Percentiles rank a stretch among this genome's conserved stretches.
These are phyloP conservation scores for Drosophila pachea DNA, from an alignment of 1,140 invertebrate species.

Conservation along the genomic window DNA sequence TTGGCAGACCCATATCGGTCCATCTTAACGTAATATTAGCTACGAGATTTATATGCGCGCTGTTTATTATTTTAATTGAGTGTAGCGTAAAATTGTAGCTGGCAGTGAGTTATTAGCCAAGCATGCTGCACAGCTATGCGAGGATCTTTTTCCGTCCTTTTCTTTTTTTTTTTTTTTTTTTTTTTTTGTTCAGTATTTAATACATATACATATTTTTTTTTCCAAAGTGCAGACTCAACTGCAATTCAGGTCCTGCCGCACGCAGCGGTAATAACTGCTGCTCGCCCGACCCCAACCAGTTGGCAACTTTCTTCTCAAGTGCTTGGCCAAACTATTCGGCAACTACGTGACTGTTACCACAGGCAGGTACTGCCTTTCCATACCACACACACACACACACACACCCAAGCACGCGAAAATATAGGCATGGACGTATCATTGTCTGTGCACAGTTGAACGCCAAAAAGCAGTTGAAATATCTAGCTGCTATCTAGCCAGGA, in stretches of 20 bases:
- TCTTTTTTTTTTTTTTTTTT: background rate
- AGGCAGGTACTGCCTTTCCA: constrained; percentile 58
- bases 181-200: background rate
- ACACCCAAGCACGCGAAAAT: too few species aligned
- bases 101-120: constrained; percentile 6
- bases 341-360: constrained; percentile 53
- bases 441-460: constrained; percentile 13
- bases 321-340: constrained; percentile 50
- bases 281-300: background rate
- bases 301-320: constrained; percentile 54
- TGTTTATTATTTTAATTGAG: constrained; percentile 58
- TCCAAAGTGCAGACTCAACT: constrained; percentile 17
- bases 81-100: constrained; percentile 46
- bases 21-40: constrained; percentile 73
- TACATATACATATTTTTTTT: too few species aligned
- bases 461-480: constrained; percentile 61
- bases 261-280: background rate
- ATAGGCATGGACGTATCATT: constrained; percentile 54
- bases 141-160: background rate
- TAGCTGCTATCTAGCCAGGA: constrained; percentile 21
- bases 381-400: constrained; percentile 60
- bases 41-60: constrained; percentile 55
- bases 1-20: constrained; percentile 59
- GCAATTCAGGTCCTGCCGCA: background rate
- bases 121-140: background rate